Evolutionary conservation across 2,888 invertebrate genomes (phyloP).

Genomic region (Phorcus lineatus): DNA sequence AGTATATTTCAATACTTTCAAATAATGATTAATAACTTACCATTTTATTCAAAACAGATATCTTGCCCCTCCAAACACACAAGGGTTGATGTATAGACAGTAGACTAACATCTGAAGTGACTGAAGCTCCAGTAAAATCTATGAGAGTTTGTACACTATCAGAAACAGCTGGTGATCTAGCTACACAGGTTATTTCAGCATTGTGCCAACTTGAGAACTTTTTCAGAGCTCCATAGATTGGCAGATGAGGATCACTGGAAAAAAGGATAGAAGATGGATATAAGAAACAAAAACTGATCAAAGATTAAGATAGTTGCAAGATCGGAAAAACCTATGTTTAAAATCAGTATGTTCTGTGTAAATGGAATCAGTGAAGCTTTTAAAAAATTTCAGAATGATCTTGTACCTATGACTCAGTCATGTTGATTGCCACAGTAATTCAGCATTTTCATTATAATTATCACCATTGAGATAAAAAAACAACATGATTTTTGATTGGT

Average conservation of each 20-base stretch:
- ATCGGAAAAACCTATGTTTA: too few species aligned
- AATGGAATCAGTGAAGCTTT: too few species aligned
- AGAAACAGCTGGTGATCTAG: not conserved
- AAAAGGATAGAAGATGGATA: not conserved
- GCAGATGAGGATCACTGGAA: not conserved
- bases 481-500: too few species aligned
- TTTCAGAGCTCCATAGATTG: constrained; percentile 10
- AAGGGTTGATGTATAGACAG: not conserved
- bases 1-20: too few species aligned
- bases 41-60: constrained; percentile 55
- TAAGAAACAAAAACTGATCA: too few species aligned
- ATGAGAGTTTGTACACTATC: not conserved
- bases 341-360: too few species aligned
- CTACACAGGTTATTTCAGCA: not conserved
- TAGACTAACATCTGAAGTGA: not conserved
- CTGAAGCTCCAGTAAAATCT: not conserved
- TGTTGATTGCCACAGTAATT: too few species aligned
- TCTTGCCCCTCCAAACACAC: constrained; percentile 55
- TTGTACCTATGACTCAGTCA: too few species aligned
- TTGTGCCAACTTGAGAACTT: constrained; percentile 18
- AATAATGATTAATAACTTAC: constrained; percentile 37
- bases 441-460: too few species aligned
- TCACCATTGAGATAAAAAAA: too few species aligned
- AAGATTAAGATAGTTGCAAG: too few species aligned
- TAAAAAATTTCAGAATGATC: too few species aligned